Base-by-base conservation (phyloP, 1,140 invertebrate genomes). In the Battus philenor region DNA sequence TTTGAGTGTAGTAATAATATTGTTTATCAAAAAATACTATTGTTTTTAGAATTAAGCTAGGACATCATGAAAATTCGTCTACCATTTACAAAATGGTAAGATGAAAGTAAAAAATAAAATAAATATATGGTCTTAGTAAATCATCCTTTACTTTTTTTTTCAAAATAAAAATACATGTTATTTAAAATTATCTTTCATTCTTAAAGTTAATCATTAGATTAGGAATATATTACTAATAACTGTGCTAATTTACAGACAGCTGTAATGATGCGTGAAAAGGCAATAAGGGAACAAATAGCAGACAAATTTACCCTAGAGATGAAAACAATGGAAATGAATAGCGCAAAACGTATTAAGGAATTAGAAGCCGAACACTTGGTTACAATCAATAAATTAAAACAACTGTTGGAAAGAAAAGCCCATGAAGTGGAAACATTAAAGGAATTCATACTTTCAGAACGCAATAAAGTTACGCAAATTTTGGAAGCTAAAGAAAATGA, bases 221-320 rank as follows among this genome's bases (percentile, higher is more conserved):
- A n/a, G n/a, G n/a, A n/a, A n/a, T n/a, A n/a, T n/a, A n/a, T n/a
- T n/a, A n/a, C n/a, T n/a, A n/a, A n/a, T n/a, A n/a, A n/a, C n/a
- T n/a, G n/a, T n/a, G n/a, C n/a, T 44, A 27, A 26, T 61, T 58
- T 24, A n/a, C 55, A 84, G 82, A 81, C 77, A 15, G 68, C 67
- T 1, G 46, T 85, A 4, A 79, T 81, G 74, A 71, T 86, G 68
- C 80, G 84, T 59, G 79, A 87, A 33, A 87, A 87, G 39, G 79
- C 72, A 0, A 88, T 89, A 54, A 65, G 88, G 3, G 86, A 89
- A 31, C 88, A 89, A 54, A 87, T 89, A 68, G 87, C 88, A 0
- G 87, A 88, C 54, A 83, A 89, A 11, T 89, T 89, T 64, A 88
- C 88, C 0, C 31, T 80, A 11, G 87, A 90, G 69, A 78, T 89